Base-by-base conservation (phyloP, 2,888 invertebrate genomes). In the Pharmacophagus antenor region DNA sequence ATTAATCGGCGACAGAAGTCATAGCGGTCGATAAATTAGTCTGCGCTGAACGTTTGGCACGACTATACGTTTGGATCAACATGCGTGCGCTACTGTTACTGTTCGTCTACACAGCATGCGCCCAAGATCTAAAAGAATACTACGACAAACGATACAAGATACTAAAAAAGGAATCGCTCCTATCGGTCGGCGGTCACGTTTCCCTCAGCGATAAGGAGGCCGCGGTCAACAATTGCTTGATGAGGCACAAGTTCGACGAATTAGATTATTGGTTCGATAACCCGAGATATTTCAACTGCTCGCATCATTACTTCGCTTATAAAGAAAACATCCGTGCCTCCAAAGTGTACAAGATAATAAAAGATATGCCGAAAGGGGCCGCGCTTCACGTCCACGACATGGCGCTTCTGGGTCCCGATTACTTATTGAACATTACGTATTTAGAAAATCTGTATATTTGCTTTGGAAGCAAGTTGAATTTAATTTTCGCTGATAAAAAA, bases 331-430 rank as follows among this genome's bases (percentile, higher is more conserved):
- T 96, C 47, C 84, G 91, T 6, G 67, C 85, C 0, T 95, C 95
- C 0, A 86, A 92, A 62, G 93, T 96, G 0, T 95, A 93, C 71
- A 79, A 92, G 65, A 88, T 95, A 7, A 92, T 96, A 12, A 86
- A 91, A 63, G 80, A 80, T 37, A 92, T 96, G 91, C 96, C 96
- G 0, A 96, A 96, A 82, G 96, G 95, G 3, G 94, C 92, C 0
- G 92, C 93, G 0, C 77, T 95, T 15, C 96, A 95, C 74, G 88
- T 93, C 0, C 95, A 95, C 71, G 93, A 95, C 65, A 92, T 93
- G 61, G 93, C 93, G 0, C 80, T 94, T 0, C 88, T 92, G 20
- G 93, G 93, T 6, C 85, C 92, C 0, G 93, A 94, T 63, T 95
- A 92, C 65, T 68, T 95, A 0, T 73, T 94, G 42, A 91, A 93